Evolutionary conservation across 2,113 vertebrate species (phyloP), one percentile per base, ranked within the genome.

Genomic region (Caretta caretta): DNA sequence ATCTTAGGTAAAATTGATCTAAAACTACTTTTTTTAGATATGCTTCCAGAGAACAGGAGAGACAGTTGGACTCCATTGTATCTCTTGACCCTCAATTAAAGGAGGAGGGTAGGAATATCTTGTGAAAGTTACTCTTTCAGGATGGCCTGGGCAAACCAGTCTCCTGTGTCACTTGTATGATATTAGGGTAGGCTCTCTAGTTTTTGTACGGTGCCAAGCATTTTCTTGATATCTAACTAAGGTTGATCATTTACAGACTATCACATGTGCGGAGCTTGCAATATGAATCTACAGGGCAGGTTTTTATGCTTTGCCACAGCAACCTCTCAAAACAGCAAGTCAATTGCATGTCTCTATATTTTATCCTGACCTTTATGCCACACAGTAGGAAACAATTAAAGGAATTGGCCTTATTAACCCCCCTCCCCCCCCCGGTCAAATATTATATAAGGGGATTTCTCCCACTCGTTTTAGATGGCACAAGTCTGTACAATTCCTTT

Each of bases 1-100:
- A 99, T 95, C 99, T 99, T 72, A 99, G 99, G 99, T 99, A 97
- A 95, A 91, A 19, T 50, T 78, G 16, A 80, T 80, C 79, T 84
- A n/a, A 56, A 91, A 75, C 17, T 42, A 24, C 6, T 31, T 9
- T 29, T 29, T 31, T 75, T 57, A n/a, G 8, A 90, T 81, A 27
- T 49, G 25, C 29, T 69, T 69, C 35, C 38, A 76, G 35, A 69
- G 62, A 76, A 46, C 20, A 76, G 24, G 72, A 46, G 19, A 76
- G 11, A 46, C 22, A 38, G 20, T 24, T 75, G 20, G 10, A 75
- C 9, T 75, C 22, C 14, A 35, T 35, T 65, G 13, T 65, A 19
- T 69, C 31, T 69, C 31, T 35, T 69, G 62, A 35, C 35, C 62
- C 16, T 69, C 16, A 35, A 65, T 65, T 65, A 65, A 65, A 65